Conservation (phyloP, 1,140 invertebrate genomes). For the Gryon sp. region DNA sequence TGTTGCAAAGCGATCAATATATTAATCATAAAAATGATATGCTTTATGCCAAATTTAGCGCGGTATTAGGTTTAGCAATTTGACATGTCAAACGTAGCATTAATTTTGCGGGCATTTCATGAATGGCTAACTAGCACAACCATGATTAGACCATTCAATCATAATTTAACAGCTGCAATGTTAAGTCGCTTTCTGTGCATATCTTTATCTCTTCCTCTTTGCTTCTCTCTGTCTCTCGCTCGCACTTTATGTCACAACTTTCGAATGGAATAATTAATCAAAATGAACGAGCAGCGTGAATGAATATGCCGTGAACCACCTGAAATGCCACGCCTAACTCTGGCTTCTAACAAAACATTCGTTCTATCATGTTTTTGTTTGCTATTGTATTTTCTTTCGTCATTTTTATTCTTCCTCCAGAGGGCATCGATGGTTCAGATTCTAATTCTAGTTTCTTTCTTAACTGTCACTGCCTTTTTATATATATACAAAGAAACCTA, state of each 20-base stretch:
- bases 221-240: too few species aligned
- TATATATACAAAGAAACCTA: too few species aligned
- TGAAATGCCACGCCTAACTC: conserved; percentile 22
- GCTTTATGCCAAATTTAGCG: conserved; percentile 1
- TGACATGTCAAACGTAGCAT: conserved; percentile 1
- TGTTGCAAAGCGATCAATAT: too few species aligned
- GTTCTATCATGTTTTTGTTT: too few species aligned
- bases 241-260: conserved; percentile 1
- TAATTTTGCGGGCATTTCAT: conserved; percentile 41
- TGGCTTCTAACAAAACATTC: too few species aligned
- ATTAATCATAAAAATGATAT: too few species aligned
- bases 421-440: conserved; percentile 40
- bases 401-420: conserved; percentile 61
- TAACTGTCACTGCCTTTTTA: conserved; percentile 42
- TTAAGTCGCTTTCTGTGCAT: too few species aligned
- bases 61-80: conserved; percentile 2
- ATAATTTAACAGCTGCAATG: neutral
- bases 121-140: conserved; percentile 21
- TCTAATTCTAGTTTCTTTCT: conserved; percentile 12
- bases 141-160: conserved; percentile 10
- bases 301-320: conserved; percentile 1
- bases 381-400: conserved; percentile 72
- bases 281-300: too few species aligned
- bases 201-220: too few species aligned
- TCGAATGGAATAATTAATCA: neutral